Evolutionary conservation across 2,888 invertebrate genomes (phyloP).

Genomic region (Pheosia tremula): DNA sequence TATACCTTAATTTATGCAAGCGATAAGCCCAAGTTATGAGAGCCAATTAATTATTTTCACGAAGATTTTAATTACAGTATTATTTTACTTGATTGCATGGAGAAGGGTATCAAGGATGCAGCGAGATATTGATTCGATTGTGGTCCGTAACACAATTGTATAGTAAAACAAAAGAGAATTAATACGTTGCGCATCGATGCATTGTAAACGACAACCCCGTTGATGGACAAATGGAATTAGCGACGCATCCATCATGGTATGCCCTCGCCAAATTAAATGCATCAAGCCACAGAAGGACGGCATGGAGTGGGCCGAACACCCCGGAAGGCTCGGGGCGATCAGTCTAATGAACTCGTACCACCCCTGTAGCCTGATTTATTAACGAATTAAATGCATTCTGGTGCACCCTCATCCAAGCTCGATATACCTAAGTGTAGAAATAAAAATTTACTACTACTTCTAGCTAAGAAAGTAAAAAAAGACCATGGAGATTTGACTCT

Average conservation of each 20-base stretch:
- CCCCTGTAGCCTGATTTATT: slow-evolving; percentile 82
- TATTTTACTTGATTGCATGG: slow-evolving; percentile 9
- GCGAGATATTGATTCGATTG: background rate
- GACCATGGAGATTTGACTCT: too few relatives aligned
- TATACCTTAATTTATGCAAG: slow-evolving; percentile 80
- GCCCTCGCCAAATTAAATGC: slow-evolving; percentile 70
- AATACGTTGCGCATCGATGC: slow-evolving; percentile 26
- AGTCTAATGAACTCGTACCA: slow-evolving; percentile 80
- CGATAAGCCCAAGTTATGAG: slow-evolving; percentile 79
- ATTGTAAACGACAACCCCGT: slow-evolving; percentile 32
- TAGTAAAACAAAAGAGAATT: slow-evolving; percentile 29
- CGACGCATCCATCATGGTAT: slow-evolving; percentile 64
- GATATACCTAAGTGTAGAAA: slow-evolving; percentile 41
- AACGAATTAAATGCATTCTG: slow-evolving; percentile 83
- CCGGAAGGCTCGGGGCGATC: slow-evolving; percentile 80
- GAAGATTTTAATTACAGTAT: slow-evolving; percentile 62
- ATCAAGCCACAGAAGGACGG: slow-evolving; percentile 66
- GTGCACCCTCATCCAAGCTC: slow-evolving; percentile 74
- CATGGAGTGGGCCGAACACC: slow-evolving; percentile 69
- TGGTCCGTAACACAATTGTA: slow-evolving; percentile 12
- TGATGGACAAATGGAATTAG: slow-evolving; percentile 55
- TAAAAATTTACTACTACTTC: slow-evolving; percentile 12
- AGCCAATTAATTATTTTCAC: slow-evolving; percentile 79
- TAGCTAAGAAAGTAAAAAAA: background rate
- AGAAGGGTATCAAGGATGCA: background rate